These are phyloP conservation scores for Sylvilagus bachmani DNA, from an alignment of 2,113 vertebrate genomes.

Conservation along the genomic window DNA sequence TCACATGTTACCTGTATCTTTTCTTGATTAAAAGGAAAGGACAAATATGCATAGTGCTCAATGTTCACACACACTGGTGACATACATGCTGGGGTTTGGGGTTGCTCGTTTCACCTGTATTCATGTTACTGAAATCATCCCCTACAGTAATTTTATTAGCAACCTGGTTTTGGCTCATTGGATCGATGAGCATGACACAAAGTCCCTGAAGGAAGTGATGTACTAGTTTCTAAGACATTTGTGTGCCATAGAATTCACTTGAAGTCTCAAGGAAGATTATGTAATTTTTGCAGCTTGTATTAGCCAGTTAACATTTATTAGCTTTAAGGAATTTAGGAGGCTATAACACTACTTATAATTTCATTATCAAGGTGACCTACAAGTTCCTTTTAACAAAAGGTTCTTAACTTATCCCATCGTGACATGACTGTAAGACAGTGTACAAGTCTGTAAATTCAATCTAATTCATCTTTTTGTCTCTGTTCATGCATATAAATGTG, in stretches of 20 bases:
- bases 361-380: neutral
- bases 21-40: neutral
- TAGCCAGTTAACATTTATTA: neutral
- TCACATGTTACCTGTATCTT: neutral
- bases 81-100: neutral
- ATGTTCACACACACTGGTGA: neutral
- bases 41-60: neutral
- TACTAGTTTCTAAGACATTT: neutral
- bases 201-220: neutral
- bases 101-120: neutral
- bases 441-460: neutral
- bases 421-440: neutral
- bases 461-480: neutral
- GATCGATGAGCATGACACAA: neutral
- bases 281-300: neutral
- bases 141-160: neutral
- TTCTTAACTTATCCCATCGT: neutral
- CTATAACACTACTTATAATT: neutral
- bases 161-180: neutral
- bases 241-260: neutral
- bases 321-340: neutral
- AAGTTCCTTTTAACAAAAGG: neutral
- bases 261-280: neutral
- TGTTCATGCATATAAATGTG: neutral
- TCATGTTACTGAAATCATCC: neutral